phyloP scores from a whole-genome alignment of 1,140 invertebrate species.

The Schlechtendalia chinensis region DNA sequence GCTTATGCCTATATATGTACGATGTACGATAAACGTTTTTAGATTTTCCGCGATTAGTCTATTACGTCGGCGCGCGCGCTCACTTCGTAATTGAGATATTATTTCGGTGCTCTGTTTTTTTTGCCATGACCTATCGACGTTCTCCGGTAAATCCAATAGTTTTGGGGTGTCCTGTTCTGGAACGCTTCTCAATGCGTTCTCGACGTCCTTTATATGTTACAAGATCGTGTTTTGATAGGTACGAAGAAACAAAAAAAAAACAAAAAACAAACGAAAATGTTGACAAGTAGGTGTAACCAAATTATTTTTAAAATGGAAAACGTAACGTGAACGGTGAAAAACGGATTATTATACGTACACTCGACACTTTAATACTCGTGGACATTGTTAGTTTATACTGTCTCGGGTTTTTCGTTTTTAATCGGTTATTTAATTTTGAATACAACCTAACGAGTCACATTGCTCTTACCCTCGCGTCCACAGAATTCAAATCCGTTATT shows the following conservation, averaged over 20 bases:
- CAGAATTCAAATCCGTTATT: slow-evolving; percentile 15
- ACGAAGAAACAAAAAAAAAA: too few relatives aligned
- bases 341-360: too few relatives aligned
- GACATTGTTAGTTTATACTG: too few relatives aligned
- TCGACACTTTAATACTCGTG: too few relatives aligned
- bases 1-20: slow-evolving; percentile 7
- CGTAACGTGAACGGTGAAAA: too few relatives aligned
- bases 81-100: slow-evolving; percentile 66
- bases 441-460: background rate
- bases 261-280: too few relatives aligned
- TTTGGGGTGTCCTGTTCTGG: slow-evolving; percentile 68
- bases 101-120: slow-evolving; percentile 65
- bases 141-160: slow-evolving; percentile 77
- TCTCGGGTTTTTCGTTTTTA: too few relatives aligned
- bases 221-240: too few relatives aligned
- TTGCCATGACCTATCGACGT: slow-evolving; percentile 78
- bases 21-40: too few relatives aligned
- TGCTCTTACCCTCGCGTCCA: background rate
- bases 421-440: background rate
- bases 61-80: background rate
- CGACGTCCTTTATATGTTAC: slow-evolving; percentile 62
- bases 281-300: too few relatives aligned
- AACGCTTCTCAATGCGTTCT: slow-evolving; percentile 64
- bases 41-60: too few relatives aligned
- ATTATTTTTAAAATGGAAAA: too few relatives aligned